Conservation (phyloP, 92 coral and sea anemone genomes). For the Plumapathes pennacea region DNA sequence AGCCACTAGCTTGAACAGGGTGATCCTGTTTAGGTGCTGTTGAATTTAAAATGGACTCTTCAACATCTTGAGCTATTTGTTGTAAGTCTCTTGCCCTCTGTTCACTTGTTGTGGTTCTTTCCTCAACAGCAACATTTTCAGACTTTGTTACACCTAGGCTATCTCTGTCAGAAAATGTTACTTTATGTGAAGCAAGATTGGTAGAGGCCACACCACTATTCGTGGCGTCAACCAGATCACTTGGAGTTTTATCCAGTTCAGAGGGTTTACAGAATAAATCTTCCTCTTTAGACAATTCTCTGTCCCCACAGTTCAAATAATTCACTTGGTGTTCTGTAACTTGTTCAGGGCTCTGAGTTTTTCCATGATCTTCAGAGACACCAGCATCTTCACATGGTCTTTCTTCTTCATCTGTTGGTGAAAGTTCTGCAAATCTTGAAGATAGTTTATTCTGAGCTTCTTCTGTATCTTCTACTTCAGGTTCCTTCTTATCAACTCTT, state of each 20-base stretch:
- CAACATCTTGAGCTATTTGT: constrained; percentile 1
- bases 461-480: neutral
- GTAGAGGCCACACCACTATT: too few relatives aligned
- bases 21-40: too few relatives aligned
- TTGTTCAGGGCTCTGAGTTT: neutral
- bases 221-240: too few relatives aligned
- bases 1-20: too few relatives aligned
- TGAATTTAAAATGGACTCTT: neutral
- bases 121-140: neutral
- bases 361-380: neutral
- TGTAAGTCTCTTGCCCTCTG: neutral
- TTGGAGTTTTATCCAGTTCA: too few relatives aligned
- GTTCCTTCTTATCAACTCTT: constrained; percentile 18
- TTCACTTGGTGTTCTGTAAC: neutral
- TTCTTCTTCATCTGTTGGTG: constrained; percentile 9
- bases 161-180: neutral
- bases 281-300: neutral
- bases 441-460: neutral
- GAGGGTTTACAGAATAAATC: too few relatives aligned
- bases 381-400: too few relatives aligned
- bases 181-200: too few relatives aligned
- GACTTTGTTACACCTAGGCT: neutral
- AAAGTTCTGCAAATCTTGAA: constrained; percentile 55
- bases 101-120: neutral
- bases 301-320: neutral